Conservation (phyloP, 2,797 vertebrate genomes). For the Centroberyx gerrardi region DNA sequence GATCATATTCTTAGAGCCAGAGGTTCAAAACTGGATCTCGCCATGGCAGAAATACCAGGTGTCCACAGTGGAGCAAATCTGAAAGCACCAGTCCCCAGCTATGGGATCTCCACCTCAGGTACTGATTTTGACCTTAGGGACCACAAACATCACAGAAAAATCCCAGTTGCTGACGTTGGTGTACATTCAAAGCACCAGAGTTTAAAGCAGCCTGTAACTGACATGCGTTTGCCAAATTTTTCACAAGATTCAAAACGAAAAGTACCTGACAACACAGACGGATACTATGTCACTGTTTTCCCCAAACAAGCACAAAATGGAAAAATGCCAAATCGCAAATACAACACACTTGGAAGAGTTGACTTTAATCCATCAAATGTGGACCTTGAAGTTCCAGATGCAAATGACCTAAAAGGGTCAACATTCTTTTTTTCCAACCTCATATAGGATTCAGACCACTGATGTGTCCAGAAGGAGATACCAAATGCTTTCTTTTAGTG, state of each 20-base stretch:
- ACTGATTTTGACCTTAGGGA: constrained; percentile 24
- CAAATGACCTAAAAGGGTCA: constrained; percentile 68
- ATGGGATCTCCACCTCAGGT: constrained; percentile 1
- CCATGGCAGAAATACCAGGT: constrained; percentile 6
- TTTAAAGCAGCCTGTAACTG: neutral
- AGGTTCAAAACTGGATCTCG: constrained; percentile 45
- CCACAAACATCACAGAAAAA: constrained; percentile 16
- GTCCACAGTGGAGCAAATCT: neutral
- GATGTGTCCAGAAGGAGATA: neutral
- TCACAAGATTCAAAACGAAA: constrained; percentile 28
- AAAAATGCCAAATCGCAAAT: constrained; percentile 59
- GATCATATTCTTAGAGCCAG: constrained; percentile 69
- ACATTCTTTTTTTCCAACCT: constrained; percentile 76
- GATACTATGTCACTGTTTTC: constrained; percentile 73
- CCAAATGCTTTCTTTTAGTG: neutral
- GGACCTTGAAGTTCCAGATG: constrained; percentile 83
- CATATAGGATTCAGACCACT: constrained; percentile 52
- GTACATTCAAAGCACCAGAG: constrained; percentile 23
- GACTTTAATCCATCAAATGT: constrained; percentile 62
- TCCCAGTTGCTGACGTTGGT: constrained; percentile 2
- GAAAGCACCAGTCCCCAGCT: constrained; percentile 25
- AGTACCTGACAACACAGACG: constrained; percentile 32
- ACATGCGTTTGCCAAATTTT: constrained; percentile 5
- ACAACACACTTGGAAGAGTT: constrained; percentile 61
- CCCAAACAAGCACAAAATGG: constrained; percentile 47